Evolutionary conservation across 2,888 invertebrate genomes (phyloP), one percentile per base, ranked within the genome.

Genomic region (Cosmopolites sordidus): DNA sequence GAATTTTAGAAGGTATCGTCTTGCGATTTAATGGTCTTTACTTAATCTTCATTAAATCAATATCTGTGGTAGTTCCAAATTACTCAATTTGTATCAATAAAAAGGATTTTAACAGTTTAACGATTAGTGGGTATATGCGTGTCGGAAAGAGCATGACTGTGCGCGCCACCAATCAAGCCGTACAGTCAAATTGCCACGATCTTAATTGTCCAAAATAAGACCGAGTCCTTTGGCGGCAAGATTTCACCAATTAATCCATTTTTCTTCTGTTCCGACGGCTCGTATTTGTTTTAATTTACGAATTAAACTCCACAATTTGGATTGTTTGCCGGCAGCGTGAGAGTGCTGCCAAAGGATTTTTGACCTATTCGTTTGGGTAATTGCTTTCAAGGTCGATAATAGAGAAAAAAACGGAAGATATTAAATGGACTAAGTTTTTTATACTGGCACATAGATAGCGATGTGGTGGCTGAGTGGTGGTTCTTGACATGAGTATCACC

Each of bases 141-240:
- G 47, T 30, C 30, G 16, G 41, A 16, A 30, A 22, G 22, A 39
- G 33, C 42, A 48, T 48, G 48, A 48, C 48, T 48, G 22, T 42
- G 48, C 48, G 42, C 48, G 11, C 16, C 18, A 18, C 33, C 42
- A 48, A 48, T 48, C 48, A 48, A 42, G 37, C 9, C 22, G 22
- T 22, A 42, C 37, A 42, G 30, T 42, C 30, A 48, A 42, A 48
- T 16, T 42, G 42, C 48, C 42, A 52, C 58, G 47, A 27, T 56
- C 61, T 65, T 67, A 70, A 70, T 70, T 70, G 67, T 64, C 68
- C 65, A 65, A 70, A 70, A 68, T 69, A 66, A 67, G 66, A 63
- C 67, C 66, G 67, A 69, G 69, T 68, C 66, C 67, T 70, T 69
- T 69, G 70, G 63, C 68, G 69, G 68, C 63, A 54, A 61, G 63